Conservation (phyloP, 2,888 invertebrate species). For the Oxystoma pomonae region DNA sequence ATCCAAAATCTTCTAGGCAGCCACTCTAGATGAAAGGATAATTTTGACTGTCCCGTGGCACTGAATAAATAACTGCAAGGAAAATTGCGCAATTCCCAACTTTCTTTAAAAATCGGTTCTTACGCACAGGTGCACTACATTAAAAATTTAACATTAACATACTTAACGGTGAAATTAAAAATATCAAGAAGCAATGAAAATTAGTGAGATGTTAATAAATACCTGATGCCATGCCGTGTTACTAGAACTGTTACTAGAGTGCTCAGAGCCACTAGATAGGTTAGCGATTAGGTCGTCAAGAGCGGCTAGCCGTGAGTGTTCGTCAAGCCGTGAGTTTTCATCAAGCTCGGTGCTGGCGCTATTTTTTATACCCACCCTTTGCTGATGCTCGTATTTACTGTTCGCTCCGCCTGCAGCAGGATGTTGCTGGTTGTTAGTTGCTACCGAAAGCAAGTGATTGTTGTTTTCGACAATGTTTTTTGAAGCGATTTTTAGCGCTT, state of each 20-base stretch:
- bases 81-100: too few relatives aligned
- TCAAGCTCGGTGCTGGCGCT: not conserved
- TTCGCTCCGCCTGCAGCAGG: not conserved
- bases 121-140: too few relatives aligned
- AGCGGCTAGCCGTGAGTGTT: slow-evolving; percentile 43
- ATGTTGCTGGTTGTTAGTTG: not conserved
- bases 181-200: too few relatives aligned
- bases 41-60: too few relatives aligned
- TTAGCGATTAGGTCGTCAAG: slow-evolving; percentile 49
- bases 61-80: too few relatives aligned
- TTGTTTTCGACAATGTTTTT: not conserved
- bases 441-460: not conserved
- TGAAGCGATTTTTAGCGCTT: slow-evolving; percentile 27
- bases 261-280: slow-evolving; percentile 46
- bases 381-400: not conserved
- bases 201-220: slow-evolving; percentile 37
- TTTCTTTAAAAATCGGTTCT: too few relatives aligned
- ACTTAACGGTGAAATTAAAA: too few relatives aligned
- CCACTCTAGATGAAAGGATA: too few relatives aligned
- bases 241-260: slow-evolving; percentile 45
- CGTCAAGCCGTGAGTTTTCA: too few relatives aligned
- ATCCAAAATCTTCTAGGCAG: too few relatives aligned
- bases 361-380: not conserved
- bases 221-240: slow-evolving; percentile 52
- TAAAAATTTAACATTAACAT: too few relatives aligned